phyloP scores from a whole-genome alignment of 2,113 vertebrate genomes.

The Coregonus clupeaformis region DNA sequence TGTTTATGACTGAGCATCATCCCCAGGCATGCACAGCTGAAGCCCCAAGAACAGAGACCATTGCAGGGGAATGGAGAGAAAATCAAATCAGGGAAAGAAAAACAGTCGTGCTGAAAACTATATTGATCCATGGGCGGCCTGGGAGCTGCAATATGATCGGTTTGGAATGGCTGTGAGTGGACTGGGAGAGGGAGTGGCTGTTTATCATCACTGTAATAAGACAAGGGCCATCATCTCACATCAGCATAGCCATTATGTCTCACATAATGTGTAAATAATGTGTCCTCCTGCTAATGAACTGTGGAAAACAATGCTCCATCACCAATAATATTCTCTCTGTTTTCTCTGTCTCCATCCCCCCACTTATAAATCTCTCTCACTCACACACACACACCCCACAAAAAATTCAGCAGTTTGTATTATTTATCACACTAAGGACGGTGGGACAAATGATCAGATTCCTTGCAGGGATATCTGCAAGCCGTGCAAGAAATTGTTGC shows the following conservation, averaged over 20 bases:
- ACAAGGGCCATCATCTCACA: neutral
- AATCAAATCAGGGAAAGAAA: slow-evolving; percentile 3
- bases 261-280: neutral
- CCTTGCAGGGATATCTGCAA: slow-evolving; percentile 40
- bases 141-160: neutral
- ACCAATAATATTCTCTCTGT: neutral
- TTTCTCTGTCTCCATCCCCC: neutral
- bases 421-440: slow-evolving; percentile 9
- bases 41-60: neutral
- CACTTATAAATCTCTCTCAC: too few relatives aligned
- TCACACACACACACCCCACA: slow-evolving; percentile 4
- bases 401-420: neutral
- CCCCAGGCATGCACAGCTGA: neutral
- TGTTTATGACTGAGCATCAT: slow-evolving; percentile 46
- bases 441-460: slow-evolving; percentile 32
- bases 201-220: neutral
- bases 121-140: neutral
- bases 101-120: neutral
- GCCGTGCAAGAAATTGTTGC: slow-evolving; percentile 47
- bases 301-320: neutral
- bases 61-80: slow-evolving; percentile 4
- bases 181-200: neutral
- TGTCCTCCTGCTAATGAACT: neutral
- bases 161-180: neutral
- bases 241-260: neutral